Base-by-base conservation (phyloP, 2,113 vertebrate genomes). In the Polyodon spathula region DNA sequence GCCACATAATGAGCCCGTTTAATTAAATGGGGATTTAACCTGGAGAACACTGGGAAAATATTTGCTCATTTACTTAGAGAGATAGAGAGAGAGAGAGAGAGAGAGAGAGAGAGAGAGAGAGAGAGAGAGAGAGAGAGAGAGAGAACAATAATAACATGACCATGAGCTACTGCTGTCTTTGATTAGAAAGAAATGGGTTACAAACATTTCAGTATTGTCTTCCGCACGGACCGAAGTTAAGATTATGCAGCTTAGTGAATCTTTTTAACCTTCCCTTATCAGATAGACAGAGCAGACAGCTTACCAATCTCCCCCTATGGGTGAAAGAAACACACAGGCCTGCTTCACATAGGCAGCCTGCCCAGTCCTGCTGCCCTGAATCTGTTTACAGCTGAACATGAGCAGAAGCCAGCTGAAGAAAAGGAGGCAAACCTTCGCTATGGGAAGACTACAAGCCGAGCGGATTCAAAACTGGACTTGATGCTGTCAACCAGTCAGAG, bases 1-100 rank as follows among this genome's bases (percentile, higher is more conserved):
- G 89, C 85, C 85, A 96, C 95, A 93, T 95, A 96, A 95, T 93
- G 93, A 97, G 92, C 90, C 93, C 92, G 90, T 95, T 97, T 96
- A 97, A 97, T 97, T 97, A 97, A 96, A 95, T 94, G 92, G 92
- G 90, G 92, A 95, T 94, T 91, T 94, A 95, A 96, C 93, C 94
- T 96, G 90, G 84, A 82, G 87, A 94, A 95, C 91, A 91, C 90
- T 93, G 92, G 92, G 91, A 96, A 97, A 95, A 97, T 97, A 97
- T 97, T 97, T 97, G 93, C 92, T 95, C 92, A 84, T 95, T 95
- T 95, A 94, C 88, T 88, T 90, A 86, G 84, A 56, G 66, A 66
- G 70, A 59, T 59, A 68, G 63, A 52, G 60, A 60, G 59, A 46
- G 52, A 56, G 62, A 59, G 43, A 8, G 52, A 39, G 14, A 59